Evolutionary conservation across 2,888 invertebrate species (phyloP).

Genomic region (Caenorhabditis uteleia): DNA sequence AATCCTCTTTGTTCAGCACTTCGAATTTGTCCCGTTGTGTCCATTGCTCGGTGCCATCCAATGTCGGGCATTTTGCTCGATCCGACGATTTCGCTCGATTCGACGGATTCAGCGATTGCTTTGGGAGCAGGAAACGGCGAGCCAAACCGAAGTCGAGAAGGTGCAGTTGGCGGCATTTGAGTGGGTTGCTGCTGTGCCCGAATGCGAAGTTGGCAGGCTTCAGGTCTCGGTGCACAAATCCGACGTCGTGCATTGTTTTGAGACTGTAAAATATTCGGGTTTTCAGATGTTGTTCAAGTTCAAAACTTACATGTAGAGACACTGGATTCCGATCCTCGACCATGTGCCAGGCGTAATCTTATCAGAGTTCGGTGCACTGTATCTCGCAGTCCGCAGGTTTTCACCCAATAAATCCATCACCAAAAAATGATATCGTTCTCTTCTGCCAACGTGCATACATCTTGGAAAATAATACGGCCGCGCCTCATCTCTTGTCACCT

Average conservation of each 20-base stretch:
- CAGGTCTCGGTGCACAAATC: constrained; percentile 31
- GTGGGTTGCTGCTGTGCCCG: constrained; percentile 7
- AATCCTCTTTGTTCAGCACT: no score
- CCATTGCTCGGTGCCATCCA: no score
- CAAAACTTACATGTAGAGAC: constrained; percentile 39
- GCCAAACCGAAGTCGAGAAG: constrained; percentile 29
- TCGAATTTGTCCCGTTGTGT: no score
- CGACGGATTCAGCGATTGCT: no score
- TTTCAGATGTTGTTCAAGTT: background rate
- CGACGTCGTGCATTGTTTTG: constrained; percentile 22
- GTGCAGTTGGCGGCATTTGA: constrained; percentile 22
- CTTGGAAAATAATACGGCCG: no score
- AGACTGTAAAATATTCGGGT: constrained; percentile 6
- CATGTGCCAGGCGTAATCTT: constrained; percentile 39
- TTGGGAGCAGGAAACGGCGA: constrained; percentile 6
- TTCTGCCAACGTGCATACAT: constrained; percentile 5
- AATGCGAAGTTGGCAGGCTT: constrained; percentile 38
- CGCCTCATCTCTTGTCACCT: no score
- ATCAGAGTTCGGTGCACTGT: constrained; percentile 11
- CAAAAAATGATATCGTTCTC: constrained; percentile 31
- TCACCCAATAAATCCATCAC: constrained; percentile 56
- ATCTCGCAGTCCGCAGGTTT: constrained; percentile 47
- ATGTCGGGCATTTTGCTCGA: no score
- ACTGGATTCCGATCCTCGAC: constrained; percentile 55
- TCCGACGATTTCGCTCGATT: no score